Percentiles rank a stretch among this genome's conserved stretches.
Evolutionary conservation across 2,797 vertebrate genomes (phyloP).

Genomic region (Saxicola maurus): DNA sequence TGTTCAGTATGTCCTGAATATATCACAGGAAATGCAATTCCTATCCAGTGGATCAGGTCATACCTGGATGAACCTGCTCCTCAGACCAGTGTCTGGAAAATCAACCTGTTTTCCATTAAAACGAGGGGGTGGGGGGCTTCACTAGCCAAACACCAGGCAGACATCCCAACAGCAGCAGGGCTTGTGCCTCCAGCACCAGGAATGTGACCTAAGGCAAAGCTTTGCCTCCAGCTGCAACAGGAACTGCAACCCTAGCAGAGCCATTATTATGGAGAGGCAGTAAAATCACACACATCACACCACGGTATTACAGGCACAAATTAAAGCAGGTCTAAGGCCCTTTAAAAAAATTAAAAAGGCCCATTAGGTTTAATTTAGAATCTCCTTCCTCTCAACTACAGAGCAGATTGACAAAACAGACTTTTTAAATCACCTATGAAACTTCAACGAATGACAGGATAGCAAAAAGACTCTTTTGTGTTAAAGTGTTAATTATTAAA

Average conservation of each 20-base stretch:
- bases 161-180: background rate
- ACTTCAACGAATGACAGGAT: constrained; percentile 18
- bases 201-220: background rate
- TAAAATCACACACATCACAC: background rate
- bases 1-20: background rate
- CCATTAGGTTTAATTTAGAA: constrained; percentile 41
- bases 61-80: background rate
- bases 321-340: background rate
- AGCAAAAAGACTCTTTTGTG: constrained; percentile 44
- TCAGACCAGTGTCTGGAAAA: background rate
- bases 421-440: constrained; percentile 41
- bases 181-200: background rate
- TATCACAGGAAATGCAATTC: background rate
- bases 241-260: background rate
- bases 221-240: background rate
- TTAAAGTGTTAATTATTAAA: constrained; percentile 59
- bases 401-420: constrained; percentile 49
- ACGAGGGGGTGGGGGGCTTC: fast-evolving
- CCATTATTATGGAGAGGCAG: background rate
- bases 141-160: background rate
- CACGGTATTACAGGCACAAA: background rate
- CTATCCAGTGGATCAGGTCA: background rate
- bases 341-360: background rate
- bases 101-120: background rate
- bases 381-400: background rate